phyloP scores from a whole-genome alignment of 2,888 invertebrate genomes.

The Phalera bucephala region DNA sequence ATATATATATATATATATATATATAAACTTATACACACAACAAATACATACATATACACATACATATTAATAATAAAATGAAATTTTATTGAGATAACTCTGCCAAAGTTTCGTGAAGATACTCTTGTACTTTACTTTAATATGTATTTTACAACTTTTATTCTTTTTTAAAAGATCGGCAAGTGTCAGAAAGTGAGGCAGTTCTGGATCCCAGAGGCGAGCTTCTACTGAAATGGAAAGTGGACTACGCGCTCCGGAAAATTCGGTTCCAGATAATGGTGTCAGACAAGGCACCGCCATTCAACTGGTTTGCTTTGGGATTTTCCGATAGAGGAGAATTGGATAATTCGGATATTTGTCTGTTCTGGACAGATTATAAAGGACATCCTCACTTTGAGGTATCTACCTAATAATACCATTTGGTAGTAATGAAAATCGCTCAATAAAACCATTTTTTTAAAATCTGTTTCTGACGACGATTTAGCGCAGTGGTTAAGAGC shows the following conservation, averaged over 20 bases:
- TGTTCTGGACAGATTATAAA: constrained; percentile 89
- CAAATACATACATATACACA: too few species aligned
- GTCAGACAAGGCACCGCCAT: constrained; percentile 64
- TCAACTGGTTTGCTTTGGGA: constrained; percentile 92
- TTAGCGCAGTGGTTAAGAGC: too few species aligned
- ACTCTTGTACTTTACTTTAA: too few species aligned
- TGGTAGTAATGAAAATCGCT: too few species aligned
- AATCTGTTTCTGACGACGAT: too few species aligned
- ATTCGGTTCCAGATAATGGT: constrained; percentile 78
- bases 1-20: too few species aligned
- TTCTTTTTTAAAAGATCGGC: constrained; percentile 28
- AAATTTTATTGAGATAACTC: too few species aligned
- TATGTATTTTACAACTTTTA: too few species aligned
- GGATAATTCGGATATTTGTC: constrained; percentile 90
- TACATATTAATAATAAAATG: too few species aligned
- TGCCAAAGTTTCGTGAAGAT: too few species aligned
- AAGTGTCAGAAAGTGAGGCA: constrained; percentile 63
- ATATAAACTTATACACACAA: too few species aligned
- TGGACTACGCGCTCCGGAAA: constrained; percentile 56
- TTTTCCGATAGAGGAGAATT: constrained; percentile 92
- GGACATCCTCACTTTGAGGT: constrained; percentile 79
- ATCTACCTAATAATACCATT: constrained; percentile 7
- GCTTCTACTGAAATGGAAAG: constrained; percentile 65
- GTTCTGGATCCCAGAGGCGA: constrained; percentile 69
- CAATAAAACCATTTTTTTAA: too few species aligned